phyloP scores from a whole-genome alignment of 2,888 invertebrate species.

The Oxyteleia sp. region DNA sequence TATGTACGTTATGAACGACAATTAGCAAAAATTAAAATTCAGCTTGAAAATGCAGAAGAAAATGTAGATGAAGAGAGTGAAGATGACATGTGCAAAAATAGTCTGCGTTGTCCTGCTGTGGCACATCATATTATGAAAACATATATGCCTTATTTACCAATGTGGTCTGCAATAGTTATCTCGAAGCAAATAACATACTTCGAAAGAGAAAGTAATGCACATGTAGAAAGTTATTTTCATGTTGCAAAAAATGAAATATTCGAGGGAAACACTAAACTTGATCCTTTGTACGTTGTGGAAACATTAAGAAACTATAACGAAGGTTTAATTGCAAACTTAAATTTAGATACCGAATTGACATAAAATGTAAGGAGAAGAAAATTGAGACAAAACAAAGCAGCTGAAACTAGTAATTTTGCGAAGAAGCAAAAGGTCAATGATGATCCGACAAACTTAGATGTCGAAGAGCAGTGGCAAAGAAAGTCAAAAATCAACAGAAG shows the following conservation, averaged over 20 bases:
- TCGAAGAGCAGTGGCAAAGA: background rate
- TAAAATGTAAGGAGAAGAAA: conserved; percentile 8
- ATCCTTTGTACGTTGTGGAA: background rate
- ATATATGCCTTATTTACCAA: conserved; percentile 14
- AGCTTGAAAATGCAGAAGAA: background rate
- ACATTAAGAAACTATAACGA: background rate
- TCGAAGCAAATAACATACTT: background rate
- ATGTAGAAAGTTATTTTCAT: conserved; percentile 19
- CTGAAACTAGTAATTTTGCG: background rate
- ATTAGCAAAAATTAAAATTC: background rate
- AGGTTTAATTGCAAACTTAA: conserved; percentile 3
- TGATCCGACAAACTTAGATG: background rate
- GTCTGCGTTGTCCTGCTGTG: background rate
- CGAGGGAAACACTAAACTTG: background rate
- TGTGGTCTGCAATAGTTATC: conserved; percentile 13
- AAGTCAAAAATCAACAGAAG: background rate
- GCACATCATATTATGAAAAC: conserved; percentile 9
- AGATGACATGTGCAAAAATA: background rate
- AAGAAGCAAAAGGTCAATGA: background rate
- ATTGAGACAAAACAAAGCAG: background rate
- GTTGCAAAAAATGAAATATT: background rate
- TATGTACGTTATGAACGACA: background rate
- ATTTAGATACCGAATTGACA: conserved; percentile 10
- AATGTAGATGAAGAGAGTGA: background rate
- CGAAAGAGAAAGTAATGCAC: conserved; percentile 26